phyloP scores from a whole-genome alignment of 1,140 invertebrate genomes.

The Drosophila parabipectinata region DNA sequence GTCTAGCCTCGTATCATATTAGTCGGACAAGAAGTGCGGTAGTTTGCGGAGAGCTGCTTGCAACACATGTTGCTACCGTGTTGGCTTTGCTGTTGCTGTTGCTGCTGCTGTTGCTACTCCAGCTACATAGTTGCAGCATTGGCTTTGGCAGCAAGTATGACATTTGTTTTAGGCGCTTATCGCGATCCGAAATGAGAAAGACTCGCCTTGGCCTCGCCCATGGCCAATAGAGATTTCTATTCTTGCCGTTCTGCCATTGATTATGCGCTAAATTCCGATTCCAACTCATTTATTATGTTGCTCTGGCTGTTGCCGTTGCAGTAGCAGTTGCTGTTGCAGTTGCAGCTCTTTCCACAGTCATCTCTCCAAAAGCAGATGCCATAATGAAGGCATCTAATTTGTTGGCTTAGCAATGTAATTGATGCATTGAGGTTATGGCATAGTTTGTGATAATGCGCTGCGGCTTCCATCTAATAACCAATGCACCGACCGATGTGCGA shows the following conservation, averaged over 20 bases:
- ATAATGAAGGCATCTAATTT: slow-evolving; percentile 66
- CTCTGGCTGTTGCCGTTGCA: slow-evolving; percentile 13
- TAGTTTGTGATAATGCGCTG: slow-evolving; percentile 67
- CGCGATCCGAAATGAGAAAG: slow-evolving; percentile 44
- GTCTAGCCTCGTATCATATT: slow-evolving; percentile 74
- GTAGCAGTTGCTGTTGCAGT: slow-evolving; percentile 15
- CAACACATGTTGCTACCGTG: slow-evolving; percentile 78
- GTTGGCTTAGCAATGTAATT: slow-evolving; percentile 68
- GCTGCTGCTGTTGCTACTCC: not conserved
- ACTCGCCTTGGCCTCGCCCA: slow-evolving; percentile 46
- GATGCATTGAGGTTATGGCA: slow-evolving; percentile 77
- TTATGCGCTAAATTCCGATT: slow-evolving; percentile 77
- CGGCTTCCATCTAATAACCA: slow-evolving; percentile 53
- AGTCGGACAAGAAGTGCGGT: slow-evolving; percentile 73
- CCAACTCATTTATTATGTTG: slow-evolving; percentile 69
- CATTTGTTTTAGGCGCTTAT: slow-evolving; percentile 81
- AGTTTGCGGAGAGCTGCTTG: slow-evolving; percentile 35
- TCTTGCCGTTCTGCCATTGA: slow-evolving; percentile 44
- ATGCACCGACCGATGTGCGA: slow-evolving; percentile 8
- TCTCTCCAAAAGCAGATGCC: slow-evolving; percentile 3
- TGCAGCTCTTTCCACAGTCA: not conserved
- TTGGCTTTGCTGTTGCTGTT: slow-evolving; percentile 30
- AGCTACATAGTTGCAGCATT: slow-evolving; percentile 9
- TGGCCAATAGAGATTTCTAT: slow-evolving; percentile 28
- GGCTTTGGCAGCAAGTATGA: slow-evolving; percentile 52